These are phyloP conservation scores for Heliconius charithonia DNA, from an alignment of 2,888 invertebrate species.

Conservation along the genomic window DNA sequence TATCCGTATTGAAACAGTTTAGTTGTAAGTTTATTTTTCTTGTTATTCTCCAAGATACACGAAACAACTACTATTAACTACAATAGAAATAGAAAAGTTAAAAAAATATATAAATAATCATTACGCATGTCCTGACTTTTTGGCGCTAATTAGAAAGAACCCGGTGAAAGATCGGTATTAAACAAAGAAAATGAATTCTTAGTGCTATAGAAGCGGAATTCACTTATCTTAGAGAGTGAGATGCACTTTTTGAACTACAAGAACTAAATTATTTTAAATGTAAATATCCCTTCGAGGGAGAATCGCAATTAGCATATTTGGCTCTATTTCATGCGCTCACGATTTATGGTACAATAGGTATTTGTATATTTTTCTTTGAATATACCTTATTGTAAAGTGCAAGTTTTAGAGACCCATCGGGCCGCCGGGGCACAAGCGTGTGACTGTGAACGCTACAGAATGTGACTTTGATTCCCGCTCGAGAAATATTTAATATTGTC, in stretches of 20 bases:
- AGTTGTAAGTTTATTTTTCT: conserved; percentile 2
- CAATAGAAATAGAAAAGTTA: background rate
- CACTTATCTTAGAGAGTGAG: background rate
- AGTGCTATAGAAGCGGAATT: background rate
- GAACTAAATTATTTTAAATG: background rate
- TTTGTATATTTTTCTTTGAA: no score
- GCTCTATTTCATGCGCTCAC: background rate
- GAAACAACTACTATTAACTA: background rate
- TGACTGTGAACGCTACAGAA: no score
- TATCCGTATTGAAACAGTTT: conserved; percentile 21
- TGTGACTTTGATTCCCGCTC: no score
- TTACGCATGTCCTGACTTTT: background rate
- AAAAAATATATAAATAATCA: background rate
- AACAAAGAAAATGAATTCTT: background rate
- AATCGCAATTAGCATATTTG: background rate
- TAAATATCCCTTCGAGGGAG: background rate
- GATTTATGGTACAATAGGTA: no score
- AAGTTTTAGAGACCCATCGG: no score
- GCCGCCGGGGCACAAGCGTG: no score
- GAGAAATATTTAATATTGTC: no score
- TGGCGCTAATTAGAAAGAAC: background rate
- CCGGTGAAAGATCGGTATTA: background rate
- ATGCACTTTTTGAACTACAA: background rate
- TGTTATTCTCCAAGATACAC: background rate
- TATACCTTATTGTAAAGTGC: no score